phyloP scores from a whole-genome alignment of 2,888 invertebrate species.

The Pelosia muscerda region DNA sequence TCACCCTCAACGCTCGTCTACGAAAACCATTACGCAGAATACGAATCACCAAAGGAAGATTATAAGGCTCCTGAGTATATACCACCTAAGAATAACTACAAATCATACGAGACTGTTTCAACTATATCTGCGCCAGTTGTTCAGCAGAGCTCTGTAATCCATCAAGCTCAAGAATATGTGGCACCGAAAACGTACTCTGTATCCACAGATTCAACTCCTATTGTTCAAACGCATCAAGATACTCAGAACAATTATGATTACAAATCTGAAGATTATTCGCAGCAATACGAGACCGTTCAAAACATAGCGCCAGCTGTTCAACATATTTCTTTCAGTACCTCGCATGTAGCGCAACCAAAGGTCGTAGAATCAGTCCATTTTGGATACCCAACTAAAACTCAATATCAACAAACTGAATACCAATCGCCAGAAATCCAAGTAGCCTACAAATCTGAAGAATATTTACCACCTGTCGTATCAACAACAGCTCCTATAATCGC shows the following conservation, averaged over 20 bases:
- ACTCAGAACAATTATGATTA: conserved; percentile 64
- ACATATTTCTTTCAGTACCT: conserved; percentile 65
- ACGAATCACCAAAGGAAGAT: conserved; percentile 64
- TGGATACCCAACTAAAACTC: conserved; percentile 65
- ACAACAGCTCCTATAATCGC: conserved; percentile 60
- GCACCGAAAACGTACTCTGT: conserved; percentile 66
- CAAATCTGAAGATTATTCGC: conserved; percentile 56
- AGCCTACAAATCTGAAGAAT: conserved; percentile 76
- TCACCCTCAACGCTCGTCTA: conserved; percentile 75
- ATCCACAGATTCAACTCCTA: conserved; percentile 64
- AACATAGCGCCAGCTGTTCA: conserved; percentile 49
- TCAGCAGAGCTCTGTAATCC: conserved; percentile 64
- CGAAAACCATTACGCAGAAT: conserved; percentile 75
- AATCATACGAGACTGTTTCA: conserved; percentile 64
- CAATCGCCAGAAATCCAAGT: conserved; percentile 78
- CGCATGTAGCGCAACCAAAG: conserved; percentile 57
- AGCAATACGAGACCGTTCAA: conserved; percentile 55
- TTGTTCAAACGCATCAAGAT: conserved; percentile 57
- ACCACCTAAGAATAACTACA: conserved; percentile 67
- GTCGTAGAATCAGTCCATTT: conserved; percentile 69
- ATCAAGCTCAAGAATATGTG: conserved; percentile 63
- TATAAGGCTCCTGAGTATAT: conserved; percentile 67
- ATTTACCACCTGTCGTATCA: conserved; percentile 74
- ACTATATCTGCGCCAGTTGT: conserved; percentile 63
- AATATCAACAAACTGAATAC: conserved; percentile 69